Base-by-base conservation (phyloP, 2,797 vertebrate genomes). In the Poecilia picta region DNA sequence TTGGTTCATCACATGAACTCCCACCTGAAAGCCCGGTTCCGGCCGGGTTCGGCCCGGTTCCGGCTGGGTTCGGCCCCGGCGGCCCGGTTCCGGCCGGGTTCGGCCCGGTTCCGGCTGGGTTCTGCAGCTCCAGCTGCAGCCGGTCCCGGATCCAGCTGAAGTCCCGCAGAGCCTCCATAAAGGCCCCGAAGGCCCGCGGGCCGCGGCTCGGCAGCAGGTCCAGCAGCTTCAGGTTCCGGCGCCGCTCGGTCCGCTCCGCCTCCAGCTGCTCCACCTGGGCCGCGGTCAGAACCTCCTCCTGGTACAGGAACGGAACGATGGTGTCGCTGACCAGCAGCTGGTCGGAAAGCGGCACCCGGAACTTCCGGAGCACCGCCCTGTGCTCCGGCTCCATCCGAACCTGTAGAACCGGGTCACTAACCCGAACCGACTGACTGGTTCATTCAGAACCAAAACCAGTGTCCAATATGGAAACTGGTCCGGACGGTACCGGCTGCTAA, bases 121-220 rank as follows among this genome's bases (percentile, higher is more conserved):
- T 89, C 41, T 92, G 92, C 36, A 93, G 89, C 72, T 97, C 91
- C 80, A 36, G 88, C 83, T 89, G 77, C 86, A 99, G 88, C 20
- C 90, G 91, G 20, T 97, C 95, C 85, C 91, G 91, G 33, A 99
- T 93, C 98, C 98, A 99, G 0, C 95, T 94, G 84, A 96, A 98
- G 55, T 98, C 97, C 1, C 97, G 94, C 76, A 99, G 92, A 10
- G 97, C 95, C 64, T 92, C 92, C 49, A 98, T 84, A 89, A 99
- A 98, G 0, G 47, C 55, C 13, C 82, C 75, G 76, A 98, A 99
- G 5, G 98, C 98, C 47, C 89, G 94, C 4, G 97, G 97, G 2
- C 98, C 98, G 76, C 98, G 95, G 79, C 77, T 92, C 28, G 97
- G 97, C 3, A 99, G 95, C 59, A 98, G 89, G 83, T 97, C 96